Evolutionary conservation across 2,113 vertebrate species (phyloP), one percentile per base, ranked within the genome.

Genomic region (Stigmatopora nigra): DNA sequence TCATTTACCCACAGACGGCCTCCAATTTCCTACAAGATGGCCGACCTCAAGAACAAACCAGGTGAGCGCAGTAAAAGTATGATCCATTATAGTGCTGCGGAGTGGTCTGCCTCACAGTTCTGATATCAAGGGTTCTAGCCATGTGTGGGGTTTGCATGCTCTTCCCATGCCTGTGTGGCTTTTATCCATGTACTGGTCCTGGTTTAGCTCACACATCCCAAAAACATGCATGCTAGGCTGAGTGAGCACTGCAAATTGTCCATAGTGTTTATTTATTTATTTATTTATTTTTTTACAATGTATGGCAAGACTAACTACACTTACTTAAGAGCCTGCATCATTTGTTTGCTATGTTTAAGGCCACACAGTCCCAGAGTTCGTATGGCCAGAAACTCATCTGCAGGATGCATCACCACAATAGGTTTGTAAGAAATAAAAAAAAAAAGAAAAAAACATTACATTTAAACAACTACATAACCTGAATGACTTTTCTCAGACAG

Each of bases 301-400:
- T 52, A 8, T 52, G 49, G 9, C 19, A 19, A 20, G n/a, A 52
- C 38, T 41, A 41, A 8, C 38, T 41, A n/a, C 49, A 52, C 3
- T 4, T 15, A 16, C 15, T 20, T 48, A 19, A 19, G n/a, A 68
- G 20, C 61, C 12, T 35, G 55, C 49, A 45, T 65, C 14, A 38
- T 53, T 49, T 10, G 15, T 51, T 60, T 61, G 68, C 72, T 56
- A 58, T 73, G 8, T 70, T 46, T 62, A 75, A 98, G 94, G 84
- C 87, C 92, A 60, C 89, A 90, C 78, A 95, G 94, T 82, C 94
- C 95, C 68, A 91, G 93, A 76, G 87, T 89, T 74, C 91, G 94
- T 31, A 65, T 91, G 78, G 73, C 81, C 69, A 92, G 92, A 75
- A 91, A 81, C 15, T 79, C 78, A 8, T 80, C 90, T 57, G 87